Evolutionary conservation across 2,888 invertebrate species (phyloP), one percentile per base, ranked within the genome.

Genomic region (Dryococelus australis): DNA sequence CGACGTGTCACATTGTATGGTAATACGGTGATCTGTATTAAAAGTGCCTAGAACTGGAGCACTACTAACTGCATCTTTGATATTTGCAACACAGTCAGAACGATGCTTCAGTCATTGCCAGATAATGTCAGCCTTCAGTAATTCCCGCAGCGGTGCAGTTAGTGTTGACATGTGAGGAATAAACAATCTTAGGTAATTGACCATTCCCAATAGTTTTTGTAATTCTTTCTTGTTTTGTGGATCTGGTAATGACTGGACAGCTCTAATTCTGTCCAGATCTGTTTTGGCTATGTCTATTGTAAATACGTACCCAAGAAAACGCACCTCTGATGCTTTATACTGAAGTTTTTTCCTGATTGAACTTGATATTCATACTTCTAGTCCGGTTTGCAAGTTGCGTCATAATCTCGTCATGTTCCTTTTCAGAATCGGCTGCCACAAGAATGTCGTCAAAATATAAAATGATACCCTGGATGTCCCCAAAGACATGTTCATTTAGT

Each of bases 21-120:
- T n/a, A n/a, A n/a, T n/a, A n/a, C n/a, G n/a, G 89, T 28, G 53
- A 65, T 43, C 88, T 81, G 35, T 43, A 81, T 24, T 65, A 85
- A 88, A 89, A 28, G 85, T 89, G 53, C 28, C 53, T 65, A 90
- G 85, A 13, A 85, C 87, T 80, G 90, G 89, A 16, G 88, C n/a
- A 27, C 51, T 51, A 84, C 86, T 80, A 20, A 89, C 20, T 9
- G 47, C 79, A 20, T 12, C 10, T 79, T 79, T 79, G 79, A 79
- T n/a, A 79, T n/a, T 79, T 24, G 10, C 20, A 10, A 79, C 84
- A n/a, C n/a, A n/a, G n/a, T 20, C 47, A n/a, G n/a, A n/a, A n/a
- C 79, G 86, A 87, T 13, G 88, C 28, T 24, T 5, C 20, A 79
- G 2, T 24, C 79, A 79, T 24, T 20, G 79, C 79, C 79, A 79